Conservation (phyloP, 2,888 invertebrate genomes). For the Pheosia tremula region DNA sequence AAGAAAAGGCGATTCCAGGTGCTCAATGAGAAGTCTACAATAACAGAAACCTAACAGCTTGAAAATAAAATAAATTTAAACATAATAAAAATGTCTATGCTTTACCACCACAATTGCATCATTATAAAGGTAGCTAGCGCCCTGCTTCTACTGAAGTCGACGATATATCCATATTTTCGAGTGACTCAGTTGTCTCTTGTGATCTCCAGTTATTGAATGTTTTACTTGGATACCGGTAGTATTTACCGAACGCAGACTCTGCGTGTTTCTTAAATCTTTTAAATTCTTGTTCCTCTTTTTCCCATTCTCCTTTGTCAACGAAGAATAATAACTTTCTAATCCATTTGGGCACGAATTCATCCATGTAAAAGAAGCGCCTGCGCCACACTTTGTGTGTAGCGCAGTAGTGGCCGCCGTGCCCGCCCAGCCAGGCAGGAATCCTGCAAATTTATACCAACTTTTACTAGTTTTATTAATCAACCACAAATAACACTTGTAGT, state of each 20-base stretch:
- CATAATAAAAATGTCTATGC: too few species aligned
- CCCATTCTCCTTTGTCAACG: conserved; percentile 58
- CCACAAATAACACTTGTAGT: too few species aligned
- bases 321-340: conserved; percentile 49
- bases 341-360: conserved; percentile 64
- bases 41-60: too few species aligned
- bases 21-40: too few species aligned
- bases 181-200: conserved; percentile 44
- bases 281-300: conserved; percentile 52
- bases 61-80: too few species aligned
- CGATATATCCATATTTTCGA: conserved; percentile 38
- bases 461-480: neutral
- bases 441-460: conserved; percentile 34
- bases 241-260: conserved; percentile 62
- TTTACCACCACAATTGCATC: too few species aligned
- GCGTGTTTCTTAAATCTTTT: conserved; percentile 55
- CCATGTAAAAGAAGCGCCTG: conserved; percentile 63
- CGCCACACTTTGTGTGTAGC: conserved; percentile 62
- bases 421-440: conserved; percentile 61
- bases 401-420: conserved; percentile 50
- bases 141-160: conserved; percentile 10
- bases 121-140: neutral
- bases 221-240: conserved; percentile 54
- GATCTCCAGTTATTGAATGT: conserved; percentile 47
- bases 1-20: too few species aligned